These are phyloP conservation scores for Nesidiocoris tenuis DNA, from an alignment of 2,888 invertebrate genomes.

Conservation along the genomic window DNA sequence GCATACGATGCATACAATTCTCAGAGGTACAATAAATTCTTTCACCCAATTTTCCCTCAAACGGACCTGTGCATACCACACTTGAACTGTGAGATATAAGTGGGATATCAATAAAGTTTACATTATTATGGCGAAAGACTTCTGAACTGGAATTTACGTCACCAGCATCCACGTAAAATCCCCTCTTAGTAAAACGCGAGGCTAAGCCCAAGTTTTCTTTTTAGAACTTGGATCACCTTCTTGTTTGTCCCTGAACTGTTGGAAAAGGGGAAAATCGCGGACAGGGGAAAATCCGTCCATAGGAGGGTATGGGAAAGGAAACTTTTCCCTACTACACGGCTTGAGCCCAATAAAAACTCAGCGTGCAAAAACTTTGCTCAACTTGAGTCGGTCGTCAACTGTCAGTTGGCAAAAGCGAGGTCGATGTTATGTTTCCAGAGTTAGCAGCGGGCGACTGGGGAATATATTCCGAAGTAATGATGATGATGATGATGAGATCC, in stretches of 20 bases:
- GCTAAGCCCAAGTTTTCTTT: not conserved
- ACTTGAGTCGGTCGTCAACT: not conserved
- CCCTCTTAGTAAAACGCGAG: not conserved
- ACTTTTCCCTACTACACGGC: not conserved
- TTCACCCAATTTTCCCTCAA: too few relatives aligned
- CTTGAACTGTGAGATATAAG: too few relatives aligned
- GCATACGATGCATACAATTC: too few relatives aligned
- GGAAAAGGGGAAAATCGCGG: not conserved
- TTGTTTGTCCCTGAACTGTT: not conserved
- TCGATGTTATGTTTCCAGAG: not conserved
- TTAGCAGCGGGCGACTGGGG: too few relatives aligned
- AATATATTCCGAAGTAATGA: not conserved
- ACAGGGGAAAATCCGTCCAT: not conserved
- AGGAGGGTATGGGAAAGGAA: not conserved
- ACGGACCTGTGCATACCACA: too few relatives aligned
- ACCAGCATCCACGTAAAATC: not conserved
- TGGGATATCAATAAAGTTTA: too few relatives aligned
- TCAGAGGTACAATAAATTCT: too few relatives aligned
- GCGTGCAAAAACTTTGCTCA: not conserved
- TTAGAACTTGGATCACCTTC: not conserved
- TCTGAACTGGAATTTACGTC: not conserved
- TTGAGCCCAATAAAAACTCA: not conserved
- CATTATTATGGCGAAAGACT: too few relatives aligned
- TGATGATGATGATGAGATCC: not conserved
- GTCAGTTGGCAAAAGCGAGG: not conserved